phyloP scores from a whole-genome alignment of 2,113 vertebrate genomes.

The Perca flavescens region DNA sequence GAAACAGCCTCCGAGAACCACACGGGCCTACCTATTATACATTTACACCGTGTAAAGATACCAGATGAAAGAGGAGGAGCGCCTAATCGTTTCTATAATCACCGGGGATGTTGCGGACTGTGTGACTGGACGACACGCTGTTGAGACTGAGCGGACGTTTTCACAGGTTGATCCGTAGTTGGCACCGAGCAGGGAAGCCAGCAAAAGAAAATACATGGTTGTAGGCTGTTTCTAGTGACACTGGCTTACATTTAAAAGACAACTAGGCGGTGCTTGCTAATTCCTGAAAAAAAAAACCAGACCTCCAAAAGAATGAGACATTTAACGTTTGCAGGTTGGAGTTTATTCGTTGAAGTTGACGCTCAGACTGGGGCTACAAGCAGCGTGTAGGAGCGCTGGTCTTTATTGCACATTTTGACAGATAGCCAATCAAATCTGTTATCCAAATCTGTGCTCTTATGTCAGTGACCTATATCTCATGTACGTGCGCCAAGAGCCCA shows the following conservation, averaged over 20 bases:
- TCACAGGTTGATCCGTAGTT: constrained; percentile 55
- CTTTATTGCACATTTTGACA: constrained; percentile 44
- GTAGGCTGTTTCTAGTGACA: neutral
- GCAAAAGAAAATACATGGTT: constrained; percentile 40
- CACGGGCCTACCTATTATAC: constrained; percentile 44
- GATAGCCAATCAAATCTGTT: constrained; percentile 63
- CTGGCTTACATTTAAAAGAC: neutral
- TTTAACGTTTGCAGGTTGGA: constrained; percentile 2
- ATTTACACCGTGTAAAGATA: constrained; percentile 32
- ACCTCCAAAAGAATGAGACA: constrained; percentile 47
- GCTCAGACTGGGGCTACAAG: constrained; percentile 40
- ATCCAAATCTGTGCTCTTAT: constrained; percentile 64
- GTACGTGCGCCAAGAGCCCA: constrained; percentile 65
- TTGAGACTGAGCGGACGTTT: constrained; percentile 45
- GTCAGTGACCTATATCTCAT: constrained; percentile 73
- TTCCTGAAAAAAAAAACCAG: constrained; percentile 44
- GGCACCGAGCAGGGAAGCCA: constrained; percentile 24
- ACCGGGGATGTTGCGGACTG: constrained; percentile 56
- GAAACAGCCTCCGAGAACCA: constrained; percentile 42
- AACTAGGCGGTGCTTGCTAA: constrained; percentile 27
- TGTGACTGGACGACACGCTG: constrained; percentile 28
- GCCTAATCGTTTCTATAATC: constrained; percentile 21
- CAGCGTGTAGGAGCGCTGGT: constrained; percentile 33
- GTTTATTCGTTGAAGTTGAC: constrained; percentile 56
- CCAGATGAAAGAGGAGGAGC: constrained; percentile 57